These are phyloP conservation scores for Heliconius nattereri DNA, from an alignment of 1,140 invertebrate species.

Conservation along the genomic window DNA sequence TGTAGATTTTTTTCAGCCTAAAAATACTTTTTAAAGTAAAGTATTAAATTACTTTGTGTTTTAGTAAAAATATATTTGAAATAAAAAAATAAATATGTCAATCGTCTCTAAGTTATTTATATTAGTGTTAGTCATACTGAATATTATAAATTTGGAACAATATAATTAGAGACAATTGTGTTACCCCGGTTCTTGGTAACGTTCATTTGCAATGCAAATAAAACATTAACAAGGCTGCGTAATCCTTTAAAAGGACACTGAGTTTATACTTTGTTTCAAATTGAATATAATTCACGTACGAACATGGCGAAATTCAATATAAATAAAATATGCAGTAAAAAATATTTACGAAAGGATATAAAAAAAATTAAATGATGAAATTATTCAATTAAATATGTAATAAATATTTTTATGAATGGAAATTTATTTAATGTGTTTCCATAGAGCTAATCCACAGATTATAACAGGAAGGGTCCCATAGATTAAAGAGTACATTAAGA, in stretches of 20 bases:
- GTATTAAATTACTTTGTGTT: neutral
- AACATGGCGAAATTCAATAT: neutral
- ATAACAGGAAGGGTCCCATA: slow-evolving; percentile 19
- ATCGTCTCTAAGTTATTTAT: neutral
- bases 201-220: slow-evolving; percentile 8
- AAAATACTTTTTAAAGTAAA: neutral
- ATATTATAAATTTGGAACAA: slow-evolving; percentile 7
- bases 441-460: slow-evolving; percentile 20
- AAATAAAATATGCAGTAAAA: neutral
- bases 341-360: neutral
- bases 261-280: neutral
- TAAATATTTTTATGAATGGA: neutral
- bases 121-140: neutral
- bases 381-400: neutral
- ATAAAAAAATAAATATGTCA: neutral
- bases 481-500: slow-evolving; percentile 45
- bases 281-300: neutral
- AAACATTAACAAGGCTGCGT: slow-evolving; percentile 1
- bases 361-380: neutral
- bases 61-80: neutral
- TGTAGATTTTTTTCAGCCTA: neutral
- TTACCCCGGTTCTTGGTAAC: neutral
- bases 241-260: neutral
- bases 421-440: neutral
- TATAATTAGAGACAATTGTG: slow-evolving; percentile 6